phyloP scores from a whole-genome alignment of 2,113 vertebrate genomes.

The Geococcyx californianus region DNA sequence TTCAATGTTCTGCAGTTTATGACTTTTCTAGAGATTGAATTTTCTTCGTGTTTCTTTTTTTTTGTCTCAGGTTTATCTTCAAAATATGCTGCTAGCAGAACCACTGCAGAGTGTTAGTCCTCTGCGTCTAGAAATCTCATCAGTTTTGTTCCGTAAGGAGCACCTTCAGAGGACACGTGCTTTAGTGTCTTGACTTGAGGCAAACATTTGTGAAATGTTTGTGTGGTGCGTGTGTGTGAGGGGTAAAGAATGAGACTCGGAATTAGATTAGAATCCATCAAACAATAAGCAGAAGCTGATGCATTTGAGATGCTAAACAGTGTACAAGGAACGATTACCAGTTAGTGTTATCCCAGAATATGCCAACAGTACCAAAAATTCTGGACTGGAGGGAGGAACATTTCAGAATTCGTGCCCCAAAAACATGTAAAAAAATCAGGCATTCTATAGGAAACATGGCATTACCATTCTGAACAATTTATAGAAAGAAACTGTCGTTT shows the following conservation, averaged over 20 bases:
- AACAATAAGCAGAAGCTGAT: not conserved
- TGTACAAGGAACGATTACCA: not conserved
- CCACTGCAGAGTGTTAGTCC: not conserved
- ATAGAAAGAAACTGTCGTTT: not conserved
- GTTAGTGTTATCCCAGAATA: not conserved
- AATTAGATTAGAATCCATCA: not conserved
- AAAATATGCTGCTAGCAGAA: not conserved
- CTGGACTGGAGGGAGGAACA: not conserved
- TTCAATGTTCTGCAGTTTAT: not conserved
- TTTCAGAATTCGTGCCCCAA: not conserved
- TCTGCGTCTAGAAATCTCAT: not conserved
- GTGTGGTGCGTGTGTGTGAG: fast-evolving
- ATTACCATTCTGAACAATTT: not conserved
- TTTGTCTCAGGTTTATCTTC: not conserved
- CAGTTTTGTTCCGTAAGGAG: not conserved
- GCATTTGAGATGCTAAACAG: not conserved
- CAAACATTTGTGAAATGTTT: not conserved
- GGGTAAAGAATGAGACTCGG: not conserved
- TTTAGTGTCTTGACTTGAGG: not conserved
- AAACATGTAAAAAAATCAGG: not conserved
- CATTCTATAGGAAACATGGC: not conserved
- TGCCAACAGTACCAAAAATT: not conserved
- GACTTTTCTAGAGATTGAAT: not conserved
- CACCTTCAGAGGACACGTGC: not conserved
- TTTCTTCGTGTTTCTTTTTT: not conserved